These are phyloP conservation scores for Zaprionus kolodkinae DNA, from an alignment of 1,140 invertebrate species.

Conservation along the genomic window DNA sequence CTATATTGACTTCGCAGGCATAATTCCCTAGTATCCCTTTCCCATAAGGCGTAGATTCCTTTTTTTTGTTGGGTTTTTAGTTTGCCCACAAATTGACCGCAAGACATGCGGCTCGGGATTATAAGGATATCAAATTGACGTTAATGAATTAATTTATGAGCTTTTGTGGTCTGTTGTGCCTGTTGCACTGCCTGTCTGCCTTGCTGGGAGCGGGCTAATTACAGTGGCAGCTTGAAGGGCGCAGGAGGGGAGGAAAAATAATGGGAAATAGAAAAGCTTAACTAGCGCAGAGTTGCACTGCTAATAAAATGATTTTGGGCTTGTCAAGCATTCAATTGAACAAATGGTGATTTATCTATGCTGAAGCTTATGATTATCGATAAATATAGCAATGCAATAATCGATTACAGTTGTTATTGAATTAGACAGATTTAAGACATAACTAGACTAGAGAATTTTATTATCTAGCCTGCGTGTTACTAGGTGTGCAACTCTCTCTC, in stretches of 20 bases:
- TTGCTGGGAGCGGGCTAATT: conserved; percentile 46
- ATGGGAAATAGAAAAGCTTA: conserved; percentile 31
- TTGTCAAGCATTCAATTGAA: conserved; percentile 17
- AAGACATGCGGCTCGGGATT: conserved; percentile 48
- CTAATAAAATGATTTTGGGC: conserved; percentile 6
- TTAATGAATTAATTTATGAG: conserved; percentile 81
- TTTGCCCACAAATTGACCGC: conserved; percentile 46
- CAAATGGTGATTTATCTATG: not conserved
- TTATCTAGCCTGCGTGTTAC: too few relatives aligned
- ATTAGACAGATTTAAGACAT: too few relatives aligned
- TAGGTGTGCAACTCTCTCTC: too few relatives aligned
- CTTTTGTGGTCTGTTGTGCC: conserved; percentile 52
- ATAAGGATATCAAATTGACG: conserved; percentile 78
- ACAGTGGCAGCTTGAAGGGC: not conserved
- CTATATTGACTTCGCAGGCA: conserved; percentile 56
- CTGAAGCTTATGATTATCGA: not conserved
- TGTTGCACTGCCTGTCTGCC: conserved; percentile 50
- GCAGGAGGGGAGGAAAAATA: not conserved
- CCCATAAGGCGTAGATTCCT: not conserved
- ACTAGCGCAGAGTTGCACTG: not conserved
- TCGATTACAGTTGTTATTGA: not conserved
- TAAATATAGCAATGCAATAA: not conserved
- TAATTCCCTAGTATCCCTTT: conserved; percentile 23
- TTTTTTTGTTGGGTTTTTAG: conserved; percentile 35
- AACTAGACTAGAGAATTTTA: too few relatives aligned